Percentiles rank a stretch among this genome's conserved stretches.
These are phyloP conservation scores for Astropecten irregularis DNA, from an alignment of 53 echinoderm and acorn worm species.

Conservation along the genomic window DNA sequence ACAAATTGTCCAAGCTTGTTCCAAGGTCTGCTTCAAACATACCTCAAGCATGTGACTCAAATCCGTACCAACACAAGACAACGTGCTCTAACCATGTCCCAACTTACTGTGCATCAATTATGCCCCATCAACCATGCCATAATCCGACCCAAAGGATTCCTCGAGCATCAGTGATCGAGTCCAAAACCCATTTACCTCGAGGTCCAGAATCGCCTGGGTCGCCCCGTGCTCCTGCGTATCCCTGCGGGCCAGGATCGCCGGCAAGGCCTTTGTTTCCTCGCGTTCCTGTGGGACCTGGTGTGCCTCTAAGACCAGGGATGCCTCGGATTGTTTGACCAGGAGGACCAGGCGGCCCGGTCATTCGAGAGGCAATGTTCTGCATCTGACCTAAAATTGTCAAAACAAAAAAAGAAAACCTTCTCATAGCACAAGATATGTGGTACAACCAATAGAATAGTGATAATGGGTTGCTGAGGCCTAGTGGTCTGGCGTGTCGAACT, in stretches of 20 bases:
- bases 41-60: too few relatives aligned
- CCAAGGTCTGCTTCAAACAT: too few relatives aligned
- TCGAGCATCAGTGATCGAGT: too few relatives aligned
- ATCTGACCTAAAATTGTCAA: slow-evolving; percentile 43
- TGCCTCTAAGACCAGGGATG: slow-evolving; percentile 31
- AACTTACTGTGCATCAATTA: too few relatives aligned
- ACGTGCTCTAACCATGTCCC: too few relatives aligned
- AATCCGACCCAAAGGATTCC: too few relatives aligned
- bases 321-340: slow-evolving; percentile 48
- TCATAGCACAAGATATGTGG: neutral
- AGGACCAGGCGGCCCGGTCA: slow-evolving; percentile 58
- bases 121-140: too few relatives aligned
- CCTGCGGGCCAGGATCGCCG: slow-evolving; percentile 16
- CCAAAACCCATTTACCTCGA: slow-evolving; percentile 31
- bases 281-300: slow-evolving; percentile 12
- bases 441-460: too few relatives aligned
- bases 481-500: too few relatives aligned
- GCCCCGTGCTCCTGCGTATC: slow-evolving; percentile 26
- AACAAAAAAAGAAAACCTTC: neutral
- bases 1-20: too few relatives aligned
- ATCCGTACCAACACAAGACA: too few relatives aligned
- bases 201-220: slow-evolving; percentile 18
- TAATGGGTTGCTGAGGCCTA: too few relatives aligned
- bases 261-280: slow-evolving; percentile 33
- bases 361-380: slow-evolving; percentile 42